These are phyloP conservation scores for Parelbella ahira DNA, from an alignment of 2,888 invertebrate species.

Conservation along the genomic window DNA sequence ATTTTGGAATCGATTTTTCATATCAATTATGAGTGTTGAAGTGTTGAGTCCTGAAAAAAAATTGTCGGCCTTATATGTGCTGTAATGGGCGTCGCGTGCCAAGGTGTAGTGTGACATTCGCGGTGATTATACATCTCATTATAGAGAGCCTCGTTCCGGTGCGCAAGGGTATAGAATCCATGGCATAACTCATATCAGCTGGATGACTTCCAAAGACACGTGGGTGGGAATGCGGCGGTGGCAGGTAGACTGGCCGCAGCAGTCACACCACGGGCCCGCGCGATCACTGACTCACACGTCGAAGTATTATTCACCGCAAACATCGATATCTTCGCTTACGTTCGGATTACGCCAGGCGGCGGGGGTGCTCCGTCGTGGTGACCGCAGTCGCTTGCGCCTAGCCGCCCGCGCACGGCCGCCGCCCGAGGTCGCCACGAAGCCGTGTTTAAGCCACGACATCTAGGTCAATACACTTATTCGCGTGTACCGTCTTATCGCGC, in stretches of 20 bases:
- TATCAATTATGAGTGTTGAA: too few relatives aligned
- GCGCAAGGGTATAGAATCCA: constrained; percentile 2
- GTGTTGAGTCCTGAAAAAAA: too few relatives aligned
- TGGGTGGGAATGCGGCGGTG: constrained; percentile 45
- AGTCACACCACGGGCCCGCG: constrained; percentile 46
- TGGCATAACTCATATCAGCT: constrained; percentile 52
- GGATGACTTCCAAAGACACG: constrained; percentile 67
- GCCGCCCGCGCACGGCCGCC: constrained; percentile 69
- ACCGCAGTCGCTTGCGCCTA: constrained; percentile 69
- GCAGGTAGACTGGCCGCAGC: constrained; percentile 25
- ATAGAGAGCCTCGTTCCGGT: neutral
- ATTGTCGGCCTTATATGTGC: too few relatives aligned
- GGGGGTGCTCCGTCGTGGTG: constrained; percentile 59
- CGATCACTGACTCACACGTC: constrained; percentile 50
- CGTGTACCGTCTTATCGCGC: constrained; percentile 75
- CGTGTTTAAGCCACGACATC: constrained; percentile 59
- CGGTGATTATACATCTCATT: too few relatives aligned
- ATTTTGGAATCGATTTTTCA: too few relatives aligned
- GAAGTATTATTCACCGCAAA: constrained; percentile 71
- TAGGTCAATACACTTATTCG: constrained; percentile 76
- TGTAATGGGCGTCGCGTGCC: too few relatives aligned
- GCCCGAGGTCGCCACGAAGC: constrained; percentile 66
- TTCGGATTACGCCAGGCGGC: constrained; percentile 67
- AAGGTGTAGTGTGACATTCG: too few relatives aligned
- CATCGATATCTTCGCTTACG: constrained; percentile 69